These are phyloP conservation scores for Felis catus DNA, from an alignment of 2,113 vertebrate species.

Conservation along the genomic window F.catus_Fca126_mat1.0 CM031411.1:2582501-2583000, in stretches of 20 bases:
- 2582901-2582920: no score
- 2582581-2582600: background rate
- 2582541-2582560: background rate
- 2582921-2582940: no score
- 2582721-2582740: background rate
- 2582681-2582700: background rate
- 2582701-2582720: background rate
- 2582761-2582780: conserved; percentile 36
- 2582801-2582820: no score
- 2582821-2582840: no score
- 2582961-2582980: no score
- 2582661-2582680: background rate
- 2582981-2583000: background rate
- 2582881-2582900: no score
- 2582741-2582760: background rate
- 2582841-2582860: no score
- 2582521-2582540: fast-evolving
- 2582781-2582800: background rate
- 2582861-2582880: no score
- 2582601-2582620: background rate
- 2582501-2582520: background rate
- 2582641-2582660: background rate
- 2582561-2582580: background rate
- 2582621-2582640: background rate
- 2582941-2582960: no score